Evolutionary conservation across 2,888 invertebrate genomes (phyloP).

Genomic region (Oscheius onirici): DNA sequence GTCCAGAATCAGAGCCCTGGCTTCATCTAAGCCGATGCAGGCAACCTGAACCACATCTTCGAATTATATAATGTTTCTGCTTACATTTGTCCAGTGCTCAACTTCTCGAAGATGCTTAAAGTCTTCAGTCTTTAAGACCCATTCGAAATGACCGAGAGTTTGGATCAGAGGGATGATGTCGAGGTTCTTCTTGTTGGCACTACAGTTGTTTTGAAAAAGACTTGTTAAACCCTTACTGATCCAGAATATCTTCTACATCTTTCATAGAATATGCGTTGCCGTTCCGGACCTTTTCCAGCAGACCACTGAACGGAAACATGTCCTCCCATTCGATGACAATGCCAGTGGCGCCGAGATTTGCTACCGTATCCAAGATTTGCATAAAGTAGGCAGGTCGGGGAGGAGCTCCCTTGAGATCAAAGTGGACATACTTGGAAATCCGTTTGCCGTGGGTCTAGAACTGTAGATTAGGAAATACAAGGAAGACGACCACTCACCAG

Average conservation of each 20-base stretch:
- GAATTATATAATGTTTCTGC: too few species aligned
- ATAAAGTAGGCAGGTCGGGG: conserved; percentile 73
- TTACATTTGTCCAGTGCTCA: background rate
- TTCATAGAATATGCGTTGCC: conserved; percentile 79
- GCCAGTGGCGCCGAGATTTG: conserved; percentile 80
- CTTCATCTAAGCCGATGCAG: conserved; percentile 69
- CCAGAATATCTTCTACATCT: conserved; percentile 76
- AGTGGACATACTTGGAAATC: conserved; percentile 6
- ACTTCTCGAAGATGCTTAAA: conserved; percentile 76
- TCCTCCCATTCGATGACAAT: conserved; percentile 85
- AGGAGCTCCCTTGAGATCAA: conserved; percentile 43
- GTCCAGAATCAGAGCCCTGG: conserved; percentile 71
- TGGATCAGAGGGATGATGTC: conserved; percentile 84
- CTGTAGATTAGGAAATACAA: background rate
- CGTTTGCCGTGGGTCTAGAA: background rate
- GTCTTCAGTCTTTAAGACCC: conserved; percentile 80
- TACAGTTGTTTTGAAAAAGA: conserved; percentile 25
- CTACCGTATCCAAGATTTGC: conserved; percentile 75
- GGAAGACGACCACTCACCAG: background rate
- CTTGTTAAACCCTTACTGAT: conserved; percentile 58
- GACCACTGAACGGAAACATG: conserved; percentile 83
- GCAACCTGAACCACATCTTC: conserved; percentile 37
- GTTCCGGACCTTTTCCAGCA: conserved; percentile 77
- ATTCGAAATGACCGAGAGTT: conserved; percentile 87
- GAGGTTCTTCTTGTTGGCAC: conserved; percentile 75